These are phyloP conservation scores for Dendrocincla tyrannina DNA, from an alignment of 2,797 vertebrate species.

Conservation along the genomic window DNA sequence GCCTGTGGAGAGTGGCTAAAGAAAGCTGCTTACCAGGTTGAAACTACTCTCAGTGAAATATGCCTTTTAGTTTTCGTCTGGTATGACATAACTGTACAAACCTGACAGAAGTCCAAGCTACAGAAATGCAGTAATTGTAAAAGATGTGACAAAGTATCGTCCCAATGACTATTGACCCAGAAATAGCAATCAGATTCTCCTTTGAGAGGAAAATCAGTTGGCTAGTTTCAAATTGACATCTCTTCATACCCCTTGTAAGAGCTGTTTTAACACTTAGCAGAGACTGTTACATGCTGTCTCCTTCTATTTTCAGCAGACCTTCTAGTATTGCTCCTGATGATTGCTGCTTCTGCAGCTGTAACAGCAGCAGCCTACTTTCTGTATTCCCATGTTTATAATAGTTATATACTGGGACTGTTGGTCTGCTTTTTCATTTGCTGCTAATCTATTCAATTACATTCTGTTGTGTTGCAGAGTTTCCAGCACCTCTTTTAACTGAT, in stretches of 20 bases:
- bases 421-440: slow-evolving; percentile 35
- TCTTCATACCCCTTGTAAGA: slow-evolving; percentile 18
- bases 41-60: background rate
- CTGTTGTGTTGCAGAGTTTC: slow-evolving; percentile 32
- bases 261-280: background rate
- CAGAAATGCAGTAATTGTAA: background rate
- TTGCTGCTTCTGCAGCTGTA: slow-evolving; percentile 6
- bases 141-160: background rate
- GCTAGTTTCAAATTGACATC: background rate
- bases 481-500: slow-evolving; percentile 52
- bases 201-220: background rate
- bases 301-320: background rate
- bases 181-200: background rate
- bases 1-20: background rate
- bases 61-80: background rate
- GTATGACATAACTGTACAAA: background rate
- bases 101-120: background rate
- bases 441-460: slow-evolving; percentile 51
- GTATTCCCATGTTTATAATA: slow-evolving; percentile 19
- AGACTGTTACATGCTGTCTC: background rate
- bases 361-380: slow-evolving; percentile 31
- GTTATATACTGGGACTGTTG: background rate
- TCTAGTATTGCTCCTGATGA: background rate
- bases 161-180: background rate
- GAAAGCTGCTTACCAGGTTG: background rate